These are phyloP conservation scores for Aspidoscelis tigris DNA, from an alignment of 2,113 vertebrate species.

Conservation along the genomic window DNA sequence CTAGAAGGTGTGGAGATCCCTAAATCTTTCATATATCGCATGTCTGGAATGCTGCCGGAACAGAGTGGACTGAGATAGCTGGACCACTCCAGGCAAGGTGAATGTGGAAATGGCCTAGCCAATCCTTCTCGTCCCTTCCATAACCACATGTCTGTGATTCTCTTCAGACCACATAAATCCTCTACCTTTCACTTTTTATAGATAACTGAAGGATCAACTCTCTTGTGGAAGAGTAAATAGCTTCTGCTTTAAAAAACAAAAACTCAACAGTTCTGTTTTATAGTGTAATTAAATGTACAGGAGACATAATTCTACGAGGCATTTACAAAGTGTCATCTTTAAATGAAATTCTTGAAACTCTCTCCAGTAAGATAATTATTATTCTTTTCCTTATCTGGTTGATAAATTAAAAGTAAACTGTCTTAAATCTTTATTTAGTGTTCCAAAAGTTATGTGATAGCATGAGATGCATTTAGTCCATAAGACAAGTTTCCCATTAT, in stretches of 20 bases:
- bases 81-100: no score
- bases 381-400: slow-evolving; percentile 44
- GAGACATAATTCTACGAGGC: slow-evolving; percentile 15
- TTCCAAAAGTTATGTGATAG: slow-evolving; percentile 53
- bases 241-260: slow-evolving; percentile 36
- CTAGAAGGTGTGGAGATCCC: no score
- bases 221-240: slow-evolving; percentile 14
- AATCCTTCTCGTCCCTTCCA: no score
- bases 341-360: slow-evolving; percentile 53
- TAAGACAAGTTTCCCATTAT: slow-evolving; percentile 53
- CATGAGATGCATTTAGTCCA: slow-evolving; percentile 52
- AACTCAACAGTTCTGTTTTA: slow-evolving; percentile 44
- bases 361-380: slow-evolving; percentile 61
- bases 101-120: no score
- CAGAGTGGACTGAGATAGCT: no score
- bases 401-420: slow-evolving; percentile 51
- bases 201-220: slow-evolving; percentile 13
- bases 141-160: no score
- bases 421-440: slow-evolving; percentile 60
- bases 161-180: not conserved
- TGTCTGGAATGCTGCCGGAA: no score
- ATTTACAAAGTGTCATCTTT: slow-evolving; percentile 33
- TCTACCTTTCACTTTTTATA: not conserved
- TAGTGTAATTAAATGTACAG: slow-evolving; percentile 28
- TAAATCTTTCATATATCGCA: no score